Conservation (phyloP, 2,113 vertebrate species). For the Monarcha castaneiventris region DNA sequence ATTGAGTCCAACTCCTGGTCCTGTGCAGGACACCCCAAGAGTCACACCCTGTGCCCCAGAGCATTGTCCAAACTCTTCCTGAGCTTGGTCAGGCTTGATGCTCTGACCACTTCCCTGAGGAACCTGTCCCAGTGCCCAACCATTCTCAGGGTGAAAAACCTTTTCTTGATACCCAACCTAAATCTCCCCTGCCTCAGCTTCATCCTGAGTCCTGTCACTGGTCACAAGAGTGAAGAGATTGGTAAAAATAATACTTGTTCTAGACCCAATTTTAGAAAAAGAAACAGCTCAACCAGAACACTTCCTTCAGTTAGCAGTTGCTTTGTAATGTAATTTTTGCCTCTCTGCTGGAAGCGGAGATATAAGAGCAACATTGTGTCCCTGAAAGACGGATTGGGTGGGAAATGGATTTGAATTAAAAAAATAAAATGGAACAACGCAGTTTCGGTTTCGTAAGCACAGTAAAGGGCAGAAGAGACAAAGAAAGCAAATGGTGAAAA, state of each 20-base stretch:
- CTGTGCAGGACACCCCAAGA: neutral
- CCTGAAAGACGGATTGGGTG: neutral
- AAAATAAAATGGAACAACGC: neutral
- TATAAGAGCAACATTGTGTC: neutral
- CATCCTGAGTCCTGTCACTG: neutral
- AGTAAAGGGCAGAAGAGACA: neutral
- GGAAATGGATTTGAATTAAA: neutral
- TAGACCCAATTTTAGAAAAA: neutral
- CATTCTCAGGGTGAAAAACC: neutral
- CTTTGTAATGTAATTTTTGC: neutral
- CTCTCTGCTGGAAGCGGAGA: neutral
- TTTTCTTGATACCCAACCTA: neutral
- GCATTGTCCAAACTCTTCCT: neutral
- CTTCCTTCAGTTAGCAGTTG: neutral
- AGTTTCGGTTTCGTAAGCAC: neutral
- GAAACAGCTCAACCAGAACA: neutral
- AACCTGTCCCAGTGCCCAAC: neutral
- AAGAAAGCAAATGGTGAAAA: neutral
- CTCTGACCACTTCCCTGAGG: neutral
- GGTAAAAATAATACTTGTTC: neutral
- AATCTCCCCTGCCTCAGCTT: neutral
- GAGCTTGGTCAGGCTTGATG: neutral
- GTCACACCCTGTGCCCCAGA: fast-evolving
- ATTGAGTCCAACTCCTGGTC: fast-evolving
- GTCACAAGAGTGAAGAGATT: fast-evolving